These are phyloP conservation scores for Metridium senile DNA, from an alignment of 92 coral and sea anemone species.

Conservation along the genomic window DNA sequence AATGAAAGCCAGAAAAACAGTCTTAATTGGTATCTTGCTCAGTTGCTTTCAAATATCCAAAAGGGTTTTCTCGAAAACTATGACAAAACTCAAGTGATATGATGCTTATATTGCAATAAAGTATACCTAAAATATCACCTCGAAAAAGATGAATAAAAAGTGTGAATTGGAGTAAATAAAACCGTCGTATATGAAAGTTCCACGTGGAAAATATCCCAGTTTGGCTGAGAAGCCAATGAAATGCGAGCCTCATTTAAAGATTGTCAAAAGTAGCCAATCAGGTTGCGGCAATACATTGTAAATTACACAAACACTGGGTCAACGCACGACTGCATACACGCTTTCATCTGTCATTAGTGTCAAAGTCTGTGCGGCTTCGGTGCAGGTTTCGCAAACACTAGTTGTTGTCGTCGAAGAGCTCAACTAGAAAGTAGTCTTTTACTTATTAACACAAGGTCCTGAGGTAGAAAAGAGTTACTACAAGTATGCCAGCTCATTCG, in stretches of 20 bases:
- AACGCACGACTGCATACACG: constrained; percentile 96
- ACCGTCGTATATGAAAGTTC: constrained; percentile 72
- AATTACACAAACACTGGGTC: constrained; percentile 96
- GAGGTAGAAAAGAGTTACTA: neutral
- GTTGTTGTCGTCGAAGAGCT: constrained; percentile 32
- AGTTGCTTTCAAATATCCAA: constrained; percentile 6
- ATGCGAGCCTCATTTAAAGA: constrained; percentile 88
- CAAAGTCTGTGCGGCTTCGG: constrained; percentile 95
- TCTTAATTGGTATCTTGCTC: neutral
- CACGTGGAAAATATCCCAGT: constrained; percentile 98
- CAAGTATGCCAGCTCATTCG: constrained; percentile 79
- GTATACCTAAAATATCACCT: constrained; percentile 31
- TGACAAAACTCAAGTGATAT: neutral
- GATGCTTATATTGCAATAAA: neutral
- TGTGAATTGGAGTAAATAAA: constrained; percentile 77
- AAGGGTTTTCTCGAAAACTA: neutral
- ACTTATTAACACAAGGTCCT: constrained; percentile 4
- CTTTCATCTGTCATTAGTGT: constrained; percentile 99
- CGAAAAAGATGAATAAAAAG: constrained; percentile 52
- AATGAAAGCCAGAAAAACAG: neutral
- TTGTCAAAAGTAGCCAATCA: constrained; percentile 94
- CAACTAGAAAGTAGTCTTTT: constrained; percentile 3
- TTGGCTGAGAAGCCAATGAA: constrained; percentile 89
- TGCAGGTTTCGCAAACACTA: constrained; percentile 99
- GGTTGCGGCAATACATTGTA: constrained; percentile 75